These are phyloP conservation scores for Desoria tigrina DNA, from an alignment of 2,888 invertebrate genomes.

Conservation along the genomic window DNA sequence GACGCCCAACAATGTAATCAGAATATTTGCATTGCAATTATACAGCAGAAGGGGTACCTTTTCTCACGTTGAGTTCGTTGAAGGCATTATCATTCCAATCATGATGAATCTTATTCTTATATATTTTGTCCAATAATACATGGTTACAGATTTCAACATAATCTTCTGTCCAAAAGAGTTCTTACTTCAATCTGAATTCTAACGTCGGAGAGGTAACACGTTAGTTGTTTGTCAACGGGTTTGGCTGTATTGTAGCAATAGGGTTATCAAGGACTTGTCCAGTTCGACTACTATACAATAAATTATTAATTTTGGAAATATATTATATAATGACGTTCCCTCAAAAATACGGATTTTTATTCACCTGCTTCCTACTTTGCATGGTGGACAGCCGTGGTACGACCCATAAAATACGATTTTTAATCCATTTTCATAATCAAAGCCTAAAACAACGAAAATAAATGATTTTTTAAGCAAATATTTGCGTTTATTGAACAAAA, in stretches of 20 bases:
- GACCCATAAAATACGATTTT: no score
- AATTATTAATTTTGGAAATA: constrained; percentile 4
- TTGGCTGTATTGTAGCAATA: no score
- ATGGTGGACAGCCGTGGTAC: constrained; percentile 40
- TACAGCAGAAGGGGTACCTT: no score
- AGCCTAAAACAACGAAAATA: neutral
- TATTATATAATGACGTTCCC: constrained; percentile 2
- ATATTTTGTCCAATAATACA: no score
- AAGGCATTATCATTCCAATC: no score
- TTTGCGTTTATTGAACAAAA: no score
- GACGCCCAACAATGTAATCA: no score
- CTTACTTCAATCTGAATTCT: constrained; percentile 19
- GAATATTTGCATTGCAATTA: no score
- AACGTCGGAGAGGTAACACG: constrained; percentile 27
- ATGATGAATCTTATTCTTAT: no score
- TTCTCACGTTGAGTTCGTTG: no score
- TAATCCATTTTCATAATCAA: neutral
- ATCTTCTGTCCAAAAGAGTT: constrained; percentile 5
- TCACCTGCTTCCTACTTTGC: constrained; percentile 30
- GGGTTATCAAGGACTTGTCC: no score
- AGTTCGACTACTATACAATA: no score
- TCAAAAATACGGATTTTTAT: constrained; percentile 8
- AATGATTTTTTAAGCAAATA: neutral
- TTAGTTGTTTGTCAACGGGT: constrained; percentile 5
- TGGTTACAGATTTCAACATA: constrained; percentile 15